These are phyloP conservation scores for Vespertilio murinus DNA, from an alignment of 2,797 vertebrate genomes.

Conservation along the genomic window DNA sequence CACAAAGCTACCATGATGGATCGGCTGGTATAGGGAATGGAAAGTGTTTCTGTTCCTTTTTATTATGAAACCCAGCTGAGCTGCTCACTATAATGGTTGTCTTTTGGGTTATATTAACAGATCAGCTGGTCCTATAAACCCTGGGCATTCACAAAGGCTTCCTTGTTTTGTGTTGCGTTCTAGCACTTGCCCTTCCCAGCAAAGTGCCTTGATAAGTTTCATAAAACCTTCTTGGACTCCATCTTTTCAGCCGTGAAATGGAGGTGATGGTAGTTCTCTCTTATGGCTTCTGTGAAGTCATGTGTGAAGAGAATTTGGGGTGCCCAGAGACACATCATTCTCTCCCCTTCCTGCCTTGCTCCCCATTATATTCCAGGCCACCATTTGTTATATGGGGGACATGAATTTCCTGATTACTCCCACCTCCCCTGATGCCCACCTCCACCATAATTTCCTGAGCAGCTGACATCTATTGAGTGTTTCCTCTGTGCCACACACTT, in stretches of 20 bases:
- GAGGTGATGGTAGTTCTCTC: background rate
- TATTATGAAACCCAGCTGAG: slow-evolving; percentile 35
- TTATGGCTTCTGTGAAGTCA: background rate
- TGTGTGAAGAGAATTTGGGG: background rate
- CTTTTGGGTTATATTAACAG: slow-evolving; percentile 11
- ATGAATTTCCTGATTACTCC: background rate
- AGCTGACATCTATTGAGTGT: background rate
- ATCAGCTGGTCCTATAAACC: background rate
- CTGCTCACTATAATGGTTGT: background rate
- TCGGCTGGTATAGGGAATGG: slow-evolving; percentile 71
- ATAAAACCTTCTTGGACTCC: background rate
- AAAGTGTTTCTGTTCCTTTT: slow-evolving; percentile 67
- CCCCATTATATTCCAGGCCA: background rate
- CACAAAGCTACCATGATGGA: slow-evolving; percentile 72
- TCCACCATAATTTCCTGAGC: background rate
- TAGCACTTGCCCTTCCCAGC: background rate
- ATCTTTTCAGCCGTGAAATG: background rate
- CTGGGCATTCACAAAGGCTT: background rate
- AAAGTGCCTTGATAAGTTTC: background rate
- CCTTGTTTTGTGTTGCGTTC: background rate
- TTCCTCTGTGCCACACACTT: background rate
- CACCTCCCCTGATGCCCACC: background rate
- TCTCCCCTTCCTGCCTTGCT: background rate
- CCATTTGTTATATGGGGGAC: background rate
- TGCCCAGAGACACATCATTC: background rate